Conservation (phyloP, 2,113 vertebrate genomes). For the Haplochromis burtoni region DNA sequence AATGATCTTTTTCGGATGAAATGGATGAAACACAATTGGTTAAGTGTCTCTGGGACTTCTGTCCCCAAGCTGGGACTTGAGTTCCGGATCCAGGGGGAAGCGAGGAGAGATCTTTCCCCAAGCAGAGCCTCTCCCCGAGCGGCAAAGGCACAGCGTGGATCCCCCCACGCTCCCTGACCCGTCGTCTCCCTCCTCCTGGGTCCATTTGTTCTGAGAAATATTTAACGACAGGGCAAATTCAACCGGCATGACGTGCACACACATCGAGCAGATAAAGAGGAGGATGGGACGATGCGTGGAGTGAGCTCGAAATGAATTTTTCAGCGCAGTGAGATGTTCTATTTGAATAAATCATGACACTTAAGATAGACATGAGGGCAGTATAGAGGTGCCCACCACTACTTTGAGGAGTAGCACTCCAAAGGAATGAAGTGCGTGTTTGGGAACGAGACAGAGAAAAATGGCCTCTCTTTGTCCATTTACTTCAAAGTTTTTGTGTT, state of each 20-base stretch:
- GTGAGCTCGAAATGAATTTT: constrained; percentile 78
- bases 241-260: constrained; percentile 67
- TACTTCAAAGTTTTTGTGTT: not conserved
- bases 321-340: constrained; percentile 78
- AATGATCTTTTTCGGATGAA: constrained; percentile 67
- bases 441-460: not conserved
- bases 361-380: constrained; percentile 75
- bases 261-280: constrained; percentile 48
- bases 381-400: constrained; percentile 52
- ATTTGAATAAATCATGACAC: constrained; percentile 84
- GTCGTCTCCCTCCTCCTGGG: constrained; percentile 47
- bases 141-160: constrained; percentile 5
- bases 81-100: not conserved
- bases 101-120: constrained; percentile 42
- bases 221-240: constrained; percentile 77
- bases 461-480: not conserved
- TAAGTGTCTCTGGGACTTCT: constrained; percentile 64
- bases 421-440: constrained; percentile 17
- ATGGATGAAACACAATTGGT: constrained; percentile 66
- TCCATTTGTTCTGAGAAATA: constrained; percentile 86
- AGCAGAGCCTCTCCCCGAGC: constrained; percentile 42
- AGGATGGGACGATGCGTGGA: constrained; percentile 67
- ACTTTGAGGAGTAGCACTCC: constrained; percentile 50
- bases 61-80: constrained; percentile 60
- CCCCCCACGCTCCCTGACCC: constrained; percentile 13